Evolutionary conservation across 2,113 vertebrate species (phyloP), one percentile per base, ranked within the genome.

Genomic region (Oreochromis aureus): DNA sequence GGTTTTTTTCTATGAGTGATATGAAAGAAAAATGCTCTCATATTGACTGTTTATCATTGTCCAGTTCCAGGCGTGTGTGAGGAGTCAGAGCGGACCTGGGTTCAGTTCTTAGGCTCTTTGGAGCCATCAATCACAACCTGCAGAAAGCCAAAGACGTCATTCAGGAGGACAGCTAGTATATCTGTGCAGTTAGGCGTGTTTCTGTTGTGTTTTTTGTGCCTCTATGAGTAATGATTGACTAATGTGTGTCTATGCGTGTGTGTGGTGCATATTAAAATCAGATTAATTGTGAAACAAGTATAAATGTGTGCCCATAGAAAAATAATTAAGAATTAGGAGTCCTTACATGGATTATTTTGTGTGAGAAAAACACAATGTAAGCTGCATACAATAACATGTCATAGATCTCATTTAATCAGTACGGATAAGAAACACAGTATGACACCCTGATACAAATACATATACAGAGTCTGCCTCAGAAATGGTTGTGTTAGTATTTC

Each of bases 51-150:
- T 63, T n/a, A 10, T 36, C 18, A 3, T 71, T 59, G 30, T 44
- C 1, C 95, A 99, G 98, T 96, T 95, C 96, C 56, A 98, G 97
- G 93, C 98, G 7, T 98, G 10, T 98, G 97, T 55, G 95, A 94
- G n/a, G 96, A 97, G 19, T 92, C 96, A 0, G 97, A 98, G 87
- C 95, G 97, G 89, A 95, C 91, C 93, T 99, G 98, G 98, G 96
- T 98, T 80, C 96, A 96, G 93, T 98, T 99, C 93, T 96, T 99
- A 82, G 85, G 94, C 8, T 36, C 36, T 9, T 36, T 1, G 96
- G 91, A 82, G 98, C 98, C 1, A 90, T 98, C 24, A 96, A 97
- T 76, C 97, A 98, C 92, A 99, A 98, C 93, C 97, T 98, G 96
- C 96, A 97, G 90, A 98, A 97, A 94, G 94, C 97, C 94, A 97